A percentile compares a stretch with the other conserved stretches of the same genome.
Conservation (phyloP, 2,888 invertebrate species). For the Tipula unca region DNA sequence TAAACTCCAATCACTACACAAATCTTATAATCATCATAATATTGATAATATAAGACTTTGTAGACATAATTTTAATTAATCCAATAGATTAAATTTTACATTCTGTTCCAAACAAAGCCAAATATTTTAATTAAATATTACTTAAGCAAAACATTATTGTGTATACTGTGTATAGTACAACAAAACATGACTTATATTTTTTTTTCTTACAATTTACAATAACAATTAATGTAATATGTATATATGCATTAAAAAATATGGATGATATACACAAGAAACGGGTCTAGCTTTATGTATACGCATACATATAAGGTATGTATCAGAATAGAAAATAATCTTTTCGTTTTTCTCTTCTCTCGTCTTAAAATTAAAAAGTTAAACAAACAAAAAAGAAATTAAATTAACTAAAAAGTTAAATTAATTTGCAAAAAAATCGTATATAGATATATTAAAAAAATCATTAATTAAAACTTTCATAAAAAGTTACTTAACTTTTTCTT, state of each 20-base stretch:
- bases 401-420: constrained; percentile 14
- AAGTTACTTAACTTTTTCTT: background rate
- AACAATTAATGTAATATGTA: background rate
- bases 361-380: background rate
- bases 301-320: background rate
- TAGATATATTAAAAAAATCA: constrained; percentile 8
- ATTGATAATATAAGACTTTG: background rate
- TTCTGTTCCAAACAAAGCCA: background rate
- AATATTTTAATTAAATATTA: background rate
- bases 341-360: background rate
- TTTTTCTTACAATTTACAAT: background rate
- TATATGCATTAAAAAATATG: background rate
- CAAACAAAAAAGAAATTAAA: constrained; percentile 1
- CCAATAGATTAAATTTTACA: background rate
- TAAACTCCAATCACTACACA: too few species aligned
- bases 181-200: background rate
- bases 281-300: background rate
- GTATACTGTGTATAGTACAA: background rate
- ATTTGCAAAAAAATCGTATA: background rate
- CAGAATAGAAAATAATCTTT: background rate
- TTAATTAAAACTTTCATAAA: constrained; percentile 14
- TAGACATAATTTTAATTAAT: background rate
- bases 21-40: background rate
- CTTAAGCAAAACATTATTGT: background rate
- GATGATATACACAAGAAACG: background rate